Evolutionary conservation across 2,888 invertebrate species (phyloP).

Genomic region (Limnephilus lunatus): DNA sequence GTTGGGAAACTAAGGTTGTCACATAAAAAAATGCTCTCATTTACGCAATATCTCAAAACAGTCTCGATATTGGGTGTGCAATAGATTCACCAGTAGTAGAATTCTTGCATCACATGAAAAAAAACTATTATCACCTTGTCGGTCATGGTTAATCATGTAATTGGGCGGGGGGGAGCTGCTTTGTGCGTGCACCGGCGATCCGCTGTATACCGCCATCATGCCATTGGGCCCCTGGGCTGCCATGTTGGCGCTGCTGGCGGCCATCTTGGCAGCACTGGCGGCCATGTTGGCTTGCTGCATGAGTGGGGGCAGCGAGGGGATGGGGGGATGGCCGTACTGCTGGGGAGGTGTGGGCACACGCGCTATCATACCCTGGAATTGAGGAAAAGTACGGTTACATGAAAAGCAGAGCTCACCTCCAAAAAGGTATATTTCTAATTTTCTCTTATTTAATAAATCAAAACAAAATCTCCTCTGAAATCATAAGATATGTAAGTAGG

Average conservation of each 20-base stretch:
- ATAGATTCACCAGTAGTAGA: not conserved
- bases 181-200: slow-evolving; percentile 56
- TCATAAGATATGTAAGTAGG: no score
- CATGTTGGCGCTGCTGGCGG: slow-evolving; percentile 49
- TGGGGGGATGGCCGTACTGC: slow-evolving; percentile 71
- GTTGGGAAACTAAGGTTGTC: no score
- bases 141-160: slow-evolving; percentile 69
- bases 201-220: not conserved
- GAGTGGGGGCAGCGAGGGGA: slow-evolving; percentile 67
- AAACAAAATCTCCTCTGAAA: no score
- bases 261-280: not conserved
- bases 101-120: not conserved
- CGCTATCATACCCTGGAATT: slow-evolving; percentile 68
- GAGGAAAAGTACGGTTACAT: not conserved
- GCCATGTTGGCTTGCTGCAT: not conserved
- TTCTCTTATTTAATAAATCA: no score
- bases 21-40: no score
- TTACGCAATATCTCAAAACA: no score
- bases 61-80: not conserved
- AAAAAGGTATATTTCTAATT: no score
- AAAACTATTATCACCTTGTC: slow-evolving; percentile 61
- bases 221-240: not conserved
- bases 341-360: slow-evolving; percentile 75
- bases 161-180: slow-evolving; percentile 71
- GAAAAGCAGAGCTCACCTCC: no score